Base-by-base conservation (phyloP, 2,888 invertebrate species). In the Orchesellides sinensis region DNA sequence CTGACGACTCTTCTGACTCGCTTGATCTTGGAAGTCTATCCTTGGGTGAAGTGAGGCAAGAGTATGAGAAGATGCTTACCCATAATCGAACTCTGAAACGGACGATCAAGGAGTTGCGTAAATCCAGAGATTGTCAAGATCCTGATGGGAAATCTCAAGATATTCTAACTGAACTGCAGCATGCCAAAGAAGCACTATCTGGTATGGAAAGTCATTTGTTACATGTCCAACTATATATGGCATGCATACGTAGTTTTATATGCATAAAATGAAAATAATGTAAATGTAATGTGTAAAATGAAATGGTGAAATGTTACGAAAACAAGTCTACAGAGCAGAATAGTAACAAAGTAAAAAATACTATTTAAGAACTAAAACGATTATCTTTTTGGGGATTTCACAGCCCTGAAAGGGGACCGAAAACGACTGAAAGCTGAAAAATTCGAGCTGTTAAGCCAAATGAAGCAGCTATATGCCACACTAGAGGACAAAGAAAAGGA, bases 401-500 rank as follows among this genome's bases (percentile, higher is more conserved):
- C 89, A 91, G 96, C 95, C 74, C 91, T 98, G 89, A 96, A 97
- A 90, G 94, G 95, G 83, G 98, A 98, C 90, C 93, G 97, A 84
- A 96, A 97, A 90, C 93, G 96, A 86, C 92, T 98, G 90, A 96
- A 97, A 91, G 95, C 96, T 14, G 98, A 98, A 91, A 97, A 97
- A 91, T 95, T 95, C 89, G 98, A 98, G 91, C 92, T 98, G 86
- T 92, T 98, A 88, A 95, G 95, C 90, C 97, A 98, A 91, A 97
- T 98, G 94, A 97, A 97, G 90, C 97, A 98, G 89, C 92, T 98
- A 82, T 98, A 98, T 90, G 94, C 95, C 75, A 97, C 97, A 8
- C 92, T 98, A 83, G 98, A 98, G 91, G 97, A 97, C 90, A 98
- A 98, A 91, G 98, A 98, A 90, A 95, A 95, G 89, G 97, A 98